Conservation (phyloP, 2,797 vertebrate genomes). For the Vipera ursinii region DNA sequence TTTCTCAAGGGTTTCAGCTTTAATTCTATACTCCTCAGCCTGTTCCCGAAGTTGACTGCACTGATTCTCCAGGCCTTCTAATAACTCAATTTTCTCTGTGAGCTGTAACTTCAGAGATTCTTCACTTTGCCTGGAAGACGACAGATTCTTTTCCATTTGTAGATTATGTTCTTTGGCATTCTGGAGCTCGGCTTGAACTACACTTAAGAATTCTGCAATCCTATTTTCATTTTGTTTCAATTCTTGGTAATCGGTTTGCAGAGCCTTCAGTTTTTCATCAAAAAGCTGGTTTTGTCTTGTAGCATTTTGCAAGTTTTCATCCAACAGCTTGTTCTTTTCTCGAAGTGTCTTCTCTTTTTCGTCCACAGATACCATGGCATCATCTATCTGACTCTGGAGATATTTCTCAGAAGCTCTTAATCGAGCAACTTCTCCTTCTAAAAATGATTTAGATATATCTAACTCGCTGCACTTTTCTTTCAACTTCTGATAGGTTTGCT, state of each 20-base stretch:
- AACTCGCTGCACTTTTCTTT: conserved; percentile 71
- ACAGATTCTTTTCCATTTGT: conserved; percentile 78
- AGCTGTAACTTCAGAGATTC: conserved; percentile 74
- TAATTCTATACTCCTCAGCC: conserved; percentile 64
- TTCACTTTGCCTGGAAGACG: conserved; percentile 72
- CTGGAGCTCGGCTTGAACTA: conserved; percentile 78
- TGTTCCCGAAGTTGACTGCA: conserved; percentile 72
- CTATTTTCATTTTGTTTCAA: conserved; percentile 79
- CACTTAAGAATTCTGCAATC: conserved; percentile 70
- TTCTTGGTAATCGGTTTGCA: conserved; percentile 78
- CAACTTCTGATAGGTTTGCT: conserved; percentile 66
- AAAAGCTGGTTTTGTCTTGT: conserved; percentile 70
- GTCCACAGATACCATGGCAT: conserved; percentile 65
- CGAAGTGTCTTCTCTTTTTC: conserved; percentile 76
- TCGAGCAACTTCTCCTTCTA: conserved; percentile 71
- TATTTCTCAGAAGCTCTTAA: conserved; percentile 77
- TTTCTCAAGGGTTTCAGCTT: conserved; percentile 72
- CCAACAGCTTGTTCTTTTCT: conserved; percentile 74
- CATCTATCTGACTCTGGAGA: conserved; percentile 67
- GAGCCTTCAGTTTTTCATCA: conserved; percentile 68
- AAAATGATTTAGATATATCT: conserved; percentile 60
- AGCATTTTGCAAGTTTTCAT: conserved; percentile 75
- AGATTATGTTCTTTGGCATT: conserved; percentile 73
- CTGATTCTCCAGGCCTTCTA: conserved; percentile 71
- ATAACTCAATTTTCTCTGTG: conserved; percentile 66